A percentile compares a stretch with the other conserved stretches of the same genome.
phyloP scores from a whole-genome alignment of 2,113 vertebrate species.

The Aptenodytes forsteri region DNA sequence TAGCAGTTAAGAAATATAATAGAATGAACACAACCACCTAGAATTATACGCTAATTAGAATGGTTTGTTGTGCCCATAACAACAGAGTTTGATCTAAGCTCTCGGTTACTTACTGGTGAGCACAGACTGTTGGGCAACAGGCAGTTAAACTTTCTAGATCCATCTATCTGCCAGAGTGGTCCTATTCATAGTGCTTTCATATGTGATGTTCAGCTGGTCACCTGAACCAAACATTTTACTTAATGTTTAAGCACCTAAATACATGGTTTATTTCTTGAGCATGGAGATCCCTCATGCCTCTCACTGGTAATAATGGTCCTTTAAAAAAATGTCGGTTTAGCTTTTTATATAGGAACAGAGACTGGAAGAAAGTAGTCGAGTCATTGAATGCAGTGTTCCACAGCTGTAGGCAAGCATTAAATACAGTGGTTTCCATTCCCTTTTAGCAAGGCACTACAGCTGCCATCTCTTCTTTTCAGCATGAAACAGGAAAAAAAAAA shows the following conservation, averaged over 20 bases:
- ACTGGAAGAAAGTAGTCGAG: neutral
- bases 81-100: constrained; percentile 27
- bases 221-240: neutral
- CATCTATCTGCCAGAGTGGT: neutral
- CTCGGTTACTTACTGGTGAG: neutral
- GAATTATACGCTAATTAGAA: constrained; percentile 58
- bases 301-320: neutral
- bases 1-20: constrained; percentile 58
- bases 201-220: neutral
- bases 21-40: constrained; percentile 43
- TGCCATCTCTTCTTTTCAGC: neutral
- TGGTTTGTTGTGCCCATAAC: constrained; percentile 8
- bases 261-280: neutral
- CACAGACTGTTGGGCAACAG: neutral
- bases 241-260: neutral
- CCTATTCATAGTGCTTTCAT: neutral
- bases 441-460: neutral
- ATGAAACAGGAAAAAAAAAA: neutral
- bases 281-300: neutral
- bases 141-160: neutral
- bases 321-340: neutral
- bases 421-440: neutral
- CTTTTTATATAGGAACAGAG: neutral
- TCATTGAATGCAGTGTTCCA: neutral
- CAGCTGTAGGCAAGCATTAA: neutral